Conservation (phyloP, 2,797 vertebrate species). For the Epinephelus awoara region DNA sequence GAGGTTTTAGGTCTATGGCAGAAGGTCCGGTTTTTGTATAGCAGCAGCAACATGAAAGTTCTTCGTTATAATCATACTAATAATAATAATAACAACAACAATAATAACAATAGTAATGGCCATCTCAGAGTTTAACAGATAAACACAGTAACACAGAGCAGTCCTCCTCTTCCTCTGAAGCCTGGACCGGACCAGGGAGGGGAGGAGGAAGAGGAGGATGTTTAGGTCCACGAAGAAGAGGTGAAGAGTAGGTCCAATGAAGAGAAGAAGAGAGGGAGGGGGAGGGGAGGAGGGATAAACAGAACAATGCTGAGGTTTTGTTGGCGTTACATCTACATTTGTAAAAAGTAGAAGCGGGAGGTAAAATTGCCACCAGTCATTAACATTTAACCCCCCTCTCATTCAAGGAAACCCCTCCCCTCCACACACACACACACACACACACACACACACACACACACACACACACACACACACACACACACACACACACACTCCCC, state of each 20-base stretch:
- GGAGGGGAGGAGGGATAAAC: constrained; percentile 2
- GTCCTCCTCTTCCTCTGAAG: constrained; percentile 43
- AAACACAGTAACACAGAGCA: constrained; percentile 71
- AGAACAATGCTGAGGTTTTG: constrained; percentile 66
- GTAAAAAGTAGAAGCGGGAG: constrained; percentile 59
- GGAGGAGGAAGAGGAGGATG: constrained; percentile 39
- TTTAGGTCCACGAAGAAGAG: constrained; percentile 74
- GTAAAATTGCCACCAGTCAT: constrained; percentile 40
- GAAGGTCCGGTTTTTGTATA: constrained; percentile 85
- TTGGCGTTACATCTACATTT: constrained; percentile 55
- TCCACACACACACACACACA: not conserved
- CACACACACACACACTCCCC: not conserved
- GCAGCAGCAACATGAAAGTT: constrained; percentile 87
- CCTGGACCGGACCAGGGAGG: constrained; percentile 46
- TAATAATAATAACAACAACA: constrained; percentile 49
- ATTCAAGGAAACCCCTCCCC: constrained; percentile 2
- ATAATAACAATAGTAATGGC: constrained; percentile 66
- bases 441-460: constrained; percentile 6
- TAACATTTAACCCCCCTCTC: constrained; percentile 17
- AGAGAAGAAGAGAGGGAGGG: constrained; percentile 18
- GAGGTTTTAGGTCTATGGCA: constrained; percentile 90
- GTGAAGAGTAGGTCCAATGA: constrained; percentile 73
- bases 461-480: not conserved
- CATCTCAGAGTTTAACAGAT: constrained; percentile 75
- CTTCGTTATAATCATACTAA: constrained; percentile 62